Base-by-base conservation (phyloP, 2,888 invertebrate genomes). In the Callosobruchus maculatus region DNA sequence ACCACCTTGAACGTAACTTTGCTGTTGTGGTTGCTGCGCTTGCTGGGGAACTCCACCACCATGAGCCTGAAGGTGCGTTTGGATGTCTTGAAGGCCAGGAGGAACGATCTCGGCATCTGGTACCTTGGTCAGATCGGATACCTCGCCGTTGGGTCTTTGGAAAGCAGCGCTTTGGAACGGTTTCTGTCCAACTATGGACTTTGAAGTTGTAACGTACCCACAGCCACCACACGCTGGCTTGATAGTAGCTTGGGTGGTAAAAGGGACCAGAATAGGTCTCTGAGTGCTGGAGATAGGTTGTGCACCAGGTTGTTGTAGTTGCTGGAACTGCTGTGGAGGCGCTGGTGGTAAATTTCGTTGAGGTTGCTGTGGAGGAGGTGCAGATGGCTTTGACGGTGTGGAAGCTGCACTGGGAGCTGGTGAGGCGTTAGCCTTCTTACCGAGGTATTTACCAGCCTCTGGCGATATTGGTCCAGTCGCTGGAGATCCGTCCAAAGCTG, bases 211-310 rank as follows among this genome's bases (percentile, higher is more conserved):
- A 0, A 91, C 90, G 70, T 91, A 86, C 76, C 90, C 90, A 81
- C 92, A 92, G 76, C 89, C 88, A 22, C 90, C 90, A 79, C 92
- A 92, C 0, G 91, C 89, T 73, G 87, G 89, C 81, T 85, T 84
- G 31, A 88, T 82, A 1, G 87, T 84, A 80, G 87, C 77, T 81
- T 84, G 83, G n/a, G 84, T 86, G 67, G 84, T 85, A 73, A 87
- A 85, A 0, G 77, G 74, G 20, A 74, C 26, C 69, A 67, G 68
- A 70, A 22, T 77, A 67, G 77, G 74, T 71, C 78, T 79, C 66
- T 82, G 76, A 31, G 79, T 76, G 72, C 77, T 71, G n/a, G n/a
- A n/a, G n/a, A n/a, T n/a, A n/a, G n/a, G 49, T 21, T 73, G 74
- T 20, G 73, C 22, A 67, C 70, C 72, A 2, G 26, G 7, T 26